A percentile compares a stretch with the other conserved stretches of the same genome.
phyloP scores from a whole-genome alignment of 2,888 invertebrate genomes.

The Andricus quercusramuli region DNA sequence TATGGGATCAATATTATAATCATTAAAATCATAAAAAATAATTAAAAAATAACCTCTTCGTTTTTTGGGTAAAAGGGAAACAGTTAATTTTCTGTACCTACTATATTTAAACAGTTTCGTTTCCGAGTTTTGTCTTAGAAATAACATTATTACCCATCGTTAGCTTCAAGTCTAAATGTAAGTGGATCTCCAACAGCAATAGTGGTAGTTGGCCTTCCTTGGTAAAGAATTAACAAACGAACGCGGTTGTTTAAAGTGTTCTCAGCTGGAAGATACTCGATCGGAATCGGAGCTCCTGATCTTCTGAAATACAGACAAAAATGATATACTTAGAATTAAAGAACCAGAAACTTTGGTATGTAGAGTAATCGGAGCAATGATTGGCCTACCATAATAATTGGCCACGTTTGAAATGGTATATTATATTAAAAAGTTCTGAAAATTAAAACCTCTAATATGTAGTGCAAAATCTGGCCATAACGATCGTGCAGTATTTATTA shows the following conservation, averaged over 20 bases:
- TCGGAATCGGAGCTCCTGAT: constrained; percentile 94
- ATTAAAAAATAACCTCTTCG: neutral
- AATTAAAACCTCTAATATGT: too few relatives aligned
- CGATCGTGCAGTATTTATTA: too few relatives aligned
- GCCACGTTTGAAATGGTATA: too few relatives aligned
- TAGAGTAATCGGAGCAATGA: too few relatives aligned
- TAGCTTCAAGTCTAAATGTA: constrained; percentile 92
- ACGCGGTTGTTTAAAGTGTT: constrained; percentile 94
- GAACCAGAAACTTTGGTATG: too few relatives aligned
- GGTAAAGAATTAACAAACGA: constrained; percentile 90
- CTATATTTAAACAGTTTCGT: neutral
- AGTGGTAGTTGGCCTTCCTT: constrained; percentile 94
- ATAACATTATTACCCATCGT: constrained; percentile 83
- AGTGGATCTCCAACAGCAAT: constrained; percentile 96
- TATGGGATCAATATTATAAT: too few relatives aligned
- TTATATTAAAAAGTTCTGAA: too few relatives aligned
- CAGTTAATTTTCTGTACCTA: neutral
- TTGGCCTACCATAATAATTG: too few relatives aligned
- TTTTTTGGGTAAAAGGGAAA: neutral
- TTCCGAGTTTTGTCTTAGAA: neutral
- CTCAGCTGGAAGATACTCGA: constrained; percentile 94
- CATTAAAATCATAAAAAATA: too few relatives aligned
- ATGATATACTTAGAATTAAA: neutral
- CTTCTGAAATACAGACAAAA: constrained; percentile 78
- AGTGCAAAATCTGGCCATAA: too few relatives aligned